These are phyloP conservation scores for Aldrovandia affinis DNA, from an alignment of 2,797 vertebrate genomes.

Conservation along the genomic window DNA sequence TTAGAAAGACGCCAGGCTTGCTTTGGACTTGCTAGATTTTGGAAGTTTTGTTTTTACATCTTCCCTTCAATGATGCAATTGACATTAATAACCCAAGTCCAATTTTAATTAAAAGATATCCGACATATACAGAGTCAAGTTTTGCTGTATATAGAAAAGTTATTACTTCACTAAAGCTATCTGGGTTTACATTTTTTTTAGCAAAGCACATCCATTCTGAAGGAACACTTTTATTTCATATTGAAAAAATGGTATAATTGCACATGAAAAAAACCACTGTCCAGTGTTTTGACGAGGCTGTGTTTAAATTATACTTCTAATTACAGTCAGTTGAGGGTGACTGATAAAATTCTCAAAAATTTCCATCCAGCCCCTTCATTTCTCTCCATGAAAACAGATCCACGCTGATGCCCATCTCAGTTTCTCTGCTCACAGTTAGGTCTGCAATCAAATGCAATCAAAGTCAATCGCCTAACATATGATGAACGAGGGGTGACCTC, in stretches of 20 bases:
- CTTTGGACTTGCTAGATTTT: not conserved
- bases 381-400: not conserved
- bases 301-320: not conserved
- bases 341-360: not conserved
- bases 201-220: not conserved
- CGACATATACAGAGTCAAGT: not conserved
- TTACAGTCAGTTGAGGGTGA: not conserved
- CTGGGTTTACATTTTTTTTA: not conserved
- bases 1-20: not conserved
- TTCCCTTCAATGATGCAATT: no score
- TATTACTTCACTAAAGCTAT: not conserved
- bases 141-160: not conserved
- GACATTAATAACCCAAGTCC: not conserved
- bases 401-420: not conserved
- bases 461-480: not conserved
- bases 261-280: not conserved
- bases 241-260: not conserved
- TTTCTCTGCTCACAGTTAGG: not conserved
- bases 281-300: not conserved
- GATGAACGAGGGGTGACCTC: no score
- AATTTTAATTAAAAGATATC: constrained; percentile 18
- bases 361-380: not conserved
- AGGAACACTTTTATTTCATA: not conserved
- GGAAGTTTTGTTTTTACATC: not conserved
- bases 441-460: not conserved